Evolutionary conservation across 1,140 invertebrate genomes (phyloP).

Genomic region (Eupeodes corollae): DNA sequence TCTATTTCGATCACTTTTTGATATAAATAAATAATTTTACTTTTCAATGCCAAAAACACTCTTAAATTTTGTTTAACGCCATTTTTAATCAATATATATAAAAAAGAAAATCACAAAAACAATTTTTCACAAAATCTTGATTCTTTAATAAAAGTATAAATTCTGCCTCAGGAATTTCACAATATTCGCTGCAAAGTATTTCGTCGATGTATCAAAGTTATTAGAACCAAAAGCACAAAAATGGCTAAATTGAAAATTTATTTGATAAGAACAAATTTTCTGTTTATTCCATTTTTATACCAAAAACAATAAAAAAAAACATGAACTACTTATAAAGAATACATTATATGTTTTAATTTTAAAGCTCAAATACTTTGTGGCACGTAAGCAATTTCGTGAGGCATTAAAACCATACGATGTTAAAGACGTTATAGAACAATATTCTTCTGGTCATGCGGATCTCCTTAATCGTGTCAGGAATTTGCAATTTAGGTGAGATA

Average conservation of each 20-base stretch:
- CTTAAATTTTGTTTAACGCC: too few species aligned
- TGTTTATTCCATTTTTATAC: not conserved
- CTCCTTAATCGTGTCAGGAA: conserved; percentile 79
- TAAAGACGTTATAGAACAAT: conserved; percentile 95
- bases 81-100: too few species aligned
- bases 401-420: conserved; percentile 94
- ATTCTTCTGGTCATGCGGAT: conserved; percentile 84
- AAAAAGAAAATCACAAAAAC: too few species aligned
- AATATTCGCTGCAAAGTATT: too few species aligned
- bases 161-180: too few species aligned
- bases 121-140: too few species aligned
- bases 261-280: not conserved
- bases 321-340: not conserved
- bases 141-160: too few species aligned
- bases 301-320: not conserved
- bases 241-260: not conserved
- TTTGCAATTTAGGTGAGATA: conserved; percentile 65
- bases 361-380: conserved; percentile 90
- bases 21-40: too few species aligned
- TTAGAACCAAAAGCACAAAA: not conserved
- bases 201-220: not conserved
- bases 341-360: not conserved
- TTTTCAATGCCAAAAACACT: too few species aligned
- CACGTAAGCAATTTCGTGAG: conserved; percentile 88
- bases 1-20: too few species aligned